Conservation (phyloP, 2,113 vertebrate genomes). For the Pao palembangensis region DNA sequence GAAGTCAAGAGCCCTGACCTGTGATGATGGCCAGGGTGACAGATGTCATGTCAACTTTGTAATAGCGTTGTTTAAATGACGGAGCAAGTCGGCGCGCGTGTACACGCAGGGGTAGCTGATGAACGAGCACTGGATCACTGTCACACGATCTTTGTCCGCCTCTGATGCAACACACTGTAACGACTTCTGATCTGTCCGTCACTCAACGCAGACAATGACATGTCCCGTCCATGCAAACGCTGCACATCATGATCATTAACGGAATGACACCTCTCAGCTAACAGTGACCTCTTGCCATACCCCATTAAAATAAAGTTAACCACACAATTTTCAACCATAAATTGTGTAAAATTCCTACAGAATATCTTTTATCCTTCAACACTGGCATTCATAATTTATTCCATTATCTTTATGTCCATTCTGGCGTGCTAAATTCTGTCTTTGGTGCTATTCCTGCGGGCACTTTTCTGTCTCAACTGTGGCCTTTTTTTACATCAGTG, state of each 20-base stretch:
- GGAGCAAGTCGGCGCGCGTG: conserved; percentile 40
- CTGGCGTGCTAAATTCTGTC: conserved; percentile 29
- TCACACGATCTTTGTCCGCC: conserved; percentile 47
- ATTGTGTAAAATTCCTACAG: conserved; percentile 37
- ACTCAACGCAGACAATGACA: conserved; percentile 53
- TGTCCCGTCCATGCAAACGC: conserved; percentile 7
- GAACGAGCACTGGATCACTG: conserved; percentile 50
- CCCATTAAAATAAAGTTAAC: conserved; percentile 1
- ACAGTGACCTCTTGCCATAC: conserved; percentile 23
- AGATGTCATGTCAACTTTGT: conserved; percentile 71
- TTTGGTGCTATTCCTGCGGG: conserved; percentile 40
- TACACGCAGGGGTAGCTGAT: conserved; percentile 34
- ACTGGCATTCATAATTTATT: conserved; percentile 5
- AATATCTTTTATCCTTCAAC: conserved; percentile 2
- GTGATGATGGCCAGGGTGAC: conserved; percentile 65
- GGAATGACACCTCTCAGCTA: conserved; percentile 16
- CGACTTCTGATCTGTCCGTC: conserved; percentile 55
- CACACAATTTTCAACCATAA: conserved; percentile 29
- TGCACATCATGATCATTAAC: conserved; percentile 27
- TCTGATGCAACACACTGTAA: conserved; percentile 65
- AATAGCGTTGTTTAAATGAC: conserved; percentile 63
- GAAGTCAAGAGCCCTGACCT: conserved; percentile 68
- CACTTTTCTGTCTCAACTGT: conserved; percentile 34
- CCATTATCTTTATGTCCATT: conserved; percentile 42
- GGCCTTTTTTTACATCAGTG: conserved; percentile 65